Percentiles rank a stretch among this genome's conserved stretches.
Evolutionary conservation across 2,797 vertebrate species (phyloP).

Genomic region (Pseudopleuronectes americanus): DNA sequence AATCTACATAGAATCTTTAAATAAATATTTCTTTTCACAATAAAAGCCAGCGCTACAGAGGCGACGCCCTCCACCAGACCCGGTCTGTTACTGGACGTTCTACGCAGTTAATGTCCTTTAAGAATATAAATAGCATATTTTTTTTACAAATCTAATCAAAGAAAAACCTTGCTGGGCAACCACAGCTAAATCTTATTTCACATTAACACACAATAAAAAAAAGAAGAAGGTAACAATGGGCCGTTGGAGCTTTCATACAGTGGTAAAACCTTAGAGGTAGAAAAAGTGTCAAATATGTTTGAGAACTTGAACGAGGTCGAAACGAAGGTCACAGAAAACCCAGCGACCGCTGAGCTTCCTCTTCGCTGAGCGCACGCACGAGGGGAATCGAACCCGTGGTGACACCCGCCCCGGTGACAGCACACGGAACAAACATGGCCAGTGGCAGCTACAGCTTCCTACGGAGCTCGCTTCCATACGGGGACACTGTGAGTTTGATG

Average conservation of each 20-base stretch:
- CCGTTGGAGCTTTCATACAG: slow-evolving; percentile 57
- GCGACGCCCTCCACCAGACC: slow-evolving; percentile 32
- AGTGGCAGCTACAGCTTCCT: slow-evolving; percentile 66
- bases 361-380: neutral
- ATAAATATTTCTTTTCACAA: slow-evolving; percentile 63
- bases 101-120: slow-evolving; percentile 32
- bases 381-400: neutral
- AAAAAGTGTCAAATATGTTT: slow-evolving; percentile 59
- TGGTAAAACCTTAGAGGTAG: slow-evolving; percentile 75
- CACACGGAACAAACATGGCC: slow-evolving; percentile 35
- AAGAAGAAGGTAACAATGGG: slow-evolving; percentile 30
- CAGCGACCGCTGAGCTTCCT: slow-evolving; percentile 1
- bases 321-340: slow-evolving; percentile 13
- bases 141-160: slow-evolving; percentile 67
- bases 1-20: slow-evolving; percentile 35
- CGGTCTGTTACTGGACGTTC: slow-evolving; percentile 31
- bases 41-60: slow-evolving; percentile 30
- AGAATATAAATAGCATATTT: too few relatives aligned
- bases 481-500: slow-evolving; percentile 6
- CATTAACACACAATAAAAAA: slow-evolving; percentile 2
- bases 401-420: neutral
- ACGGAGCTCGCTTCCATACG: slow-evolving; percentile 19
- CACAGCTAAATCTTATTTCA: slow-evolving; percentile 40
- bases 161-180: slow-evolving; percentile 30
- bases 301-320: slow-evolving; percentile 54